Conservation (phyloP, 2,113 vertebrate genomes). For the Toxotes chatareus region DNA sequence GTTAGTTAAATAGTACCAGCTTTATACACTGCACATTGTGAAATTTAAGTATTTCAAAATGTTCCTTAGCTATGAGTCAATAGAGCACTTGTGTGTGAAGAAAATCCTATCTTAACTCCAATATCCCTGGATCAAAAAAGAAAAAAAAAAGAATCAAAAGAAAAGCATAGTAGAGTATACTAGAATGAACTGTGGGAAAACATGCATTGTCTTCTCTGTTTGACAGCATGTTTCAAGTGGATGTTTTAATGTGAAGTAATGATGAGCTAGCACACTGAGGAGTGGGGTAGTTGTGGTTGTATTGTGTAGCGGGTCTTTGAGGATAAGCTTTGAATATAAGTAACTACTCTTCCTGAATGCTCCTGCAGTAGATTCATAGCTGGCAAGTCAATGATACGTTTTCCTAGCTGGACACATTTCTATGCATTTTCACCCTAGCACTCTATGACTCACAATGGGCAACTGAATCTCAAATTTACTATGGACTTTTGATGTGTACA, state of each 20-base stretch:
- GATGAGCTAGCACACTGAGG: constrained; percentile 42
- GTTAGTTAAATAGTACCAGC: constrained; percentile 39
- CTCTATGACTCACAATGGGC: constrained; percentile 70
- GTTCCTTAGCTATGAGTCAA: constrained; percentile 54
- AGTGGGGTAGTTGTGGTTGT: constrained; percentile 37
- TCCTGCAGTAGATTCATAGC: constrained; percentile 62
- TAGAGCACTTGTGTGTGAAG: constrained; percentile 44
- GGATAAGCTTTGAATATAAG: constrained; percentile 32
- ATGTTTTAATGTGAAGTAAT: constrained; percentile 62
- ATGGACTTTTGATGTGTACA: constrained; percentile 64
- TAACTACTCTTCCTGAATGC: constrained; percentile 49
- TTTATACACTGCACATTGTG: constrained; percentile 56
- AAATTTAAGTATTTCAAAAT: constrained; percentile 44
- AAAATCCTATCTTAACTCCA: constrained; percentile 42
- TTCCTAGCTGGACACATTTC: constrained; percentile 81
- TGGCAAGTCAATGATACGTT: constrained; percentile 61
- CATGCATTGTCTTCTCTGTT: constrained; percentile 52
- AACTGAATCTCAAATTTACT: constrained; percentile 68
- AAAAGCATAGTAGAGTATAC: constrained; percentile 18
- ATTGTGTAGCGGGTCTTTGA: constrained; percentile 43
- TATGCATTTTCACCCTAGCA: constrained; percentile 84
- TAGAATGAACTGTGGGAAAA: constrained; percentile 35
- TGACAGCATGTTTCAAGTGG: constrained; percentile 51
- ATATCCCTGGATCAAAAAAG: constrained; percentile 48
- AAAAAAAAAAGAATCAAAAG: neutral